These are phyloP conservation scores for Agrochola circellaris DNA, from an alignment of 2,888 invertebrate species.

Conservation along the genomic window DNA sequence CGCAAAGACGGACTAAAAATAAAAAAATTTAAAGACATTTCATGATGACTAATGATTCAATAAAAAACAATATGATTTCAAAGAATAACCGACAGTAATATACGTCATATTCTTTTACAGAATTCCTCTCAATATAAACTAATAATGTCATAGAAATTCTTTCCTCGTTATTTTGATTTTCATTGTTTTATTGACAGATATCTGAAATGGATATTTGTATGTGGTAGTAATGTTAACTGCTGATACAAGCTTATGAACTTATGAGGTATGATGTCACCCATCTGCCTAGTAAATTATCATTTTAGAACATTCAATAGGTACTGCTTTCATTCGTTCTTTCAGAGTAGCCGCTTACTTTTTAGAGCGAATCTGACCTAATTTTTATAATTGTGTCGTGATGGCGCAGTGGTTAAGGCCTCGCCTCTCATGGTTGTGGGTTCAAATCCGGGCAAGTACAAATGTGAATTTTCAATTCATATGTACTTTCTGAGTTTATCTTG, in stretches of 20 bases:
- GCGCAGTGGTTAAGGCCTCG: too few species aligned
- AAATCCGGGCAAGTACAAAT: too few species aligned
- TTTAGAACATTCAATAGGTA: neutral
- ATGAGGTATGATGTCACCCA: neutral
- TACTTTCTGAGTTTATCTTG: too few species aligned
- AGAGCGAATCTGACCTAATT: too few species aligned
- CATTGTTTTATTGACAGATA: neutral
- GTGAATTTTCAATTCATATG: too few species aligned
- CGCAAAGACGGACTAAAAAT: too few species aligned
- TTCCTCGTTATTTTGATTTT: neutral
- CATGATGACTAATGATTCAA: neutral
- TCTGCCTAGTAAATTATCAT: neutral
- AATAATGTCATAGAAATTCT: neutral
- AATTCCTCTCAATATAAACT: neutral
- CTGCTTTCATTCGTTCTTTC: neutral
- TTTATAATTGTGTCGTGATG: too few species aligned
- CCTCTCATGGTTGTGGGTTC: too few species aligned
- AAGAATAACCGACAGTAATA: neutral
- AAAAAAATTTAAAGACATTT: neutral
- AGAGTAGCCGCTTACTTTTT: too few species aligned
- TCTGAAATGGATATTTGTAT: neutral
- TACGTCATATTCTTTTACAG: neutral
- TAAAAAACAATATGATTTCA: neutral
- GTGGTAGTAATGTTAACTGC: neutral
- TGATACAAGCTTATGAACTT: neutral